Base-by-base conservation (phyloP, 2,888 invertebrate species). In the Ametastegia equiseti region DNA sequence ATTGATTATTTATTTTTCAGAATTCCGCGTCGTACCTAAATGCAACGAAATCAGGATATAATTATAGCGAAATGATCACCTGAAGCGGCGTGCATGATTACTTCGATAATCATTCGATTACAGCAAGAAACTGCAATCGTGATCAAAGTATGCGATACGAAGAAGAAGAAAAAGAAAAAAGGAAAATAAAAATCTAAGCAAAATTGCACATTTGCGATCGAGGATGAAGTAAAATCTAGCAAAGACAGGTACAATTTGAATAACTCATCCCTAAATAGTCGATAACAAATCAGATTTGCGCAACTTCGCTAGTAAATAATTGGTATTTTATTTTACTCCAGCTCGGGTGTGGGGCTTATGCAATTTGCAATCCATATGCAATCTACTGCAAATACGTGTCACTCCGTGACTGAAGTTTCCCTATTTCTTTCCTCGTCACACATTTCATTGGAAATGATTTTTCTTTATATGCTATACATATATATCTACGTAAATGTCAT, bases 21-120 rank as follows among this genome's bases (percentile, higher is more conserved):
- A 27, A 30, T 60, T 23, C 27, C 30, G 27, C 30, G 1, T 60
- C 30, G 57, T 30, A 27, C 42, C 42, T 30, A 27, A 60, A 60
- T 27, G 13, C 19, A 27, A 11, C 30, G 5, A 60, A 15, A 15
- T 30, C 13, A 27, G 30, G 30, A 30, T 15, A 42, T 42, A 60
- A 60, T 60, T 30, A 9, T 15, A 30, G 30, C 2, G 15, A 60
- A 60, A 60, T 30, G 30, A 57, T 11, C 42, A 6, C 9, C 42
- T 9, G 23, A 30, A 2, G 60, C 27, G 60, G 15, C 60, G 60
- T n/a, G n/a, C n/a, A 42, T 60, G 60, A 60, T 60, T 65, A 80
- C 75, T 80, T 73, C 77, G 63, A 71, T 83, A 83, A 85, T 85
- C 84, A 81, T 67, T 84, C 82, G 86, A 86, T 86, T 84, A 85